These are phyloP conservation scores for Dolichoris vasculosae DNA, from an alignment of 1,140 invertebrate genomes.

Conservation along the genomic window DNA sequence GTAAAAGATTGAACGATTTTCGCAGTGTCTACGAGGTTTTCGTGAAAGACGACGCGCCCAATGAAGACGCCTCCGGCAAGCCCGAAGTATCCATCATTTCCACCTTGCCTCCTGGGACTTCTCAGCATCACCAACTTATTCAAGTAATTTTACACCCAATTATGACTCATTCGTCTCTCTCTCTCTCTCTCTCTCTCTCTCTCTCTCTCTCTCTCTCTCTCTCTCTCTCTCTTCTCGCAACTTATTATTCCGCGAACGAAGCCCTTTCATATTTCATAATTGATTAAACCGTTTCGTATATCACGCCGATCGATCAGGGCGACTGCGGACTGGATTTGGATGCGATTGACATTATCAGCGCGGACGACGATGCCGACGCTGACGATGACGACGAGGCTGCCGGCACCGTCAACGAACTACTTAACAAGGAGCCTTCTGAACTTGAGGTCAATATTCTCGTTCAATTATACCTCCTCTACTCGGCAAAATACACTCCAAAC, in stretches of 20 bases:
- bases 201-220: background rate
- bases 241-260: background rate
- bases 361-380: slow-evolving; percentile 50
- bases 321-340: slow-evolving; percentile 45
- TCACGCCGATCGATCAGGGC: slow-evolving; percentile 30
- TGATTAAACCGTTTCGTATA: slow-evolving; percentile 36
- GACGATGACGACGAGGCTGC: slow-evolving; percentile 2
- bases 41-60: slow-evolving; percentile 61
- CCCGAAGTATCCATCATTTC: slow-evolving; percentile 53
- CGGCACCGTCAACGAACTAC: background rate
- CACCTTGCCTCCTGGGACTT: slow-evolving; percentile 44
- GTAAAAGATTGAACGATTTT: slow-evolving; percentile 48
- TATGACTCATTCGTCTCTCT: background rate
- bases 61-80: slow-evolving; percentile 47
- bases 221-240: too few species aligned
- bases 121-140: slow-evolving; percentile 57
- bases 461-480: background rate
- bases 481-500: background rate
- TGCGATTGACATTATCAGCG: slow-evolving; percentile 53
- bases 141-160: slow-evolving; percentile 57
- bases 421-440: slow-evolving; percentile 29
- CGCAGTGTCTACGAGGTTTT: slow-evolving; percentile 68
- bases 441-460: slow-evolving; percentile 32
- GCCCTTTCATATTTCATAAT: background rate
- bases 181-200: background rate